Base-by-base conservation (phyloP, 2,113 vertebrate species). In the Microcebus murinus region DNA sequence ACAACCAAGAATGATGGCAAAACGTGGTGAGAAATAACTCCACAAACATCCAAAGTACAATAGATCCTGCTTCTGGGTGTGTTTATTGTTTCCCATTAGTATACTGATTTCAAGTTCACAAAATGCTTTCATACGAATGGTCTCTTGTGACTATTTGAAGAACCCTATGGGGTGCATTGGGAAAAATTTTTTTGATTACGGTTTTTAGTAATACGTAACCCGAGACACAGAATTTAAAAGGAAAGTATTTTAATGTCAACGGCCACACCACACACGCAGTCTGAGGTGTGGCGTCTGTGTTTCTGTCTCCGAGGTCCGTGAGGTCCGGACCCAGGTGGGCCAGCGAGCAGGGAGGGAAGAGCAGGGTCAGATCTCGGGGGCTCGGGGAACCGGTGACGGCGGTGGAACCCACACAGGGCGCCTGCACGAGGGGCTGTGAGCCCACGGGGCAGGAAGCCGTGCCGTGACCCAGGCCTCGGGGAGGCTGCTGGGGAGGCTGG, bases 181-280 rank as follows among this genome's bases (percentile, higher is more conserved):
- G 52, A 59, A 39, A 18, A 21, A 31, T 0, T 12, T 4, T 67
- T 48, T 80, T 20, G 6, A 86, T 65, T n/a, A 8, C 13, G 34
- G 6, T 67, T 45, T 42, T 57, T n/a, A 12, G 9, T 42, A 42
- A 42, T 13, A 29, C 25, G n/a, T 23, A 23, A 67, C 42, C 36
- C 4, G 48, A 45, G 50, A 57, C 61, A 17, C n/a, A 42, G 20
- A 11, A 4, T 31, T 67, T 50, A 55, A 21, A 39, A 23, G 6
- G 55, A 29, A 50, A 61, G 10, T 1, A 3, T 18, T 39, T 65
- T 10, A 8, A 8, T 45, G 8, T 23, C 1, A 29, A 17, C 45
- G 0, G 11, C 42, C 27, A 2, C 10, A 10, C 57, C 13, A 4
- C 2, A 0, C 1, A 36, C 42, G 20, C 63, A 27, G n/a, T 2